Conservation (phyloP, 2,113 vertebrate species). For the Paramormyrops kingsleyae region DNA sequence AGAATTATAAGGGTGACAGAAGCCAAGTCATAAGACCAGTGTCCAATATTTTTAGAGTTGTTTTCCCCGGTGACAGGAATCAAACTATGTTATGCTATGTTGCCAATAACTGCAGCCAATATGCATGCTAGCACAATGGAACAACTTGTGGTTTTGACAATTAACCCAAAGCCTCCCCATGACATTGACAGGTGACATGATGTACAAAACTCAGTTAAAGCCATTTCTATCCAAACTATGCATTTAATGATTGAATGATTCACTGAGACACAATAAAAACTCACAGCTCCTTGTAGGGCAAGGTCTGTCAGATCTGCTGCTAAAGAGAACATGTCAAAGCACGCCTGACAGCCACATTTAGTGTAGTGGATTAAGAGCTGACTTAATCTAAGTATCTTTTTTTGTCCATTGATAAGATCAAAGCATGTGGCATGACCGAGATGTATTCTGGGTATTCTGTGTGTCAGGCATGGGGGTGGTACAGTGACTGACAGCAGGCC, state of each 20-base stretch:
- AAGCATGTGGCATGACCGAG: slow-evolving; percentile 9
- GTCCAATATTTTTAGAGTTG: background rate
- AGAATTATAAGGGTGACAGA: background rate
- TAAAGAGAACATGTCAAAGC: background rate
- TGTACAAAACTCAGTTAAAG: background rate
- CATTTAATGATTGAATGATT: background rate
- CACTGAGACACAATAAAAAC: background rate
- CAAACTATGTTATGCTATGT: background rate
- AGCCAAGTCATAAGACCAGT: background rate
- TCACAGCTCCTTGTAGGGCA: background rate
- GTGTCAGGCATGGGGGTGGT: slow-evolving; percentile 39
- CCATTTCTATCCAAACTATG: background rate
- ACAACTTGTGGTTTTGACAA: slow-evolving; percentile 4
- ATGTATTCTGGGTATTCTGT: slow-evolving; percentile 30
- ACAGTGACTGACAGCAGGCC: slow-evolving; percentile 36
- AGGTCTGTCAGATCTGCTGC: background rate
- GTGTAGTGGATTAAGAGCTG: background rate
- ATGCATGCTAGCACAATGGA: background rate
- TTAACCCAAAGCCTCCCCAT: background rate
- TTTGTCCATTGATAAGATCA: slow-evolving; percentile 19
- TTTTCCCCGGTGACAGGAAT: slow-evolving; percentile 33
- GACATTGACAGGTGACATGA: background rate
- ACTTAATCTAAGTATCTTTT: slow-evolving; percentile 5
- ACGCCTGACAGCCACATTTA: background rate
- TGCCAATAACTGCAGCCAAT: background rate